A percentile compares a stretch with the other conserved stretches of the same genome.
Conservation (phyloP, 53 echinoderm and acorn worm species). For the Paracentrotus lividus region DNA sequence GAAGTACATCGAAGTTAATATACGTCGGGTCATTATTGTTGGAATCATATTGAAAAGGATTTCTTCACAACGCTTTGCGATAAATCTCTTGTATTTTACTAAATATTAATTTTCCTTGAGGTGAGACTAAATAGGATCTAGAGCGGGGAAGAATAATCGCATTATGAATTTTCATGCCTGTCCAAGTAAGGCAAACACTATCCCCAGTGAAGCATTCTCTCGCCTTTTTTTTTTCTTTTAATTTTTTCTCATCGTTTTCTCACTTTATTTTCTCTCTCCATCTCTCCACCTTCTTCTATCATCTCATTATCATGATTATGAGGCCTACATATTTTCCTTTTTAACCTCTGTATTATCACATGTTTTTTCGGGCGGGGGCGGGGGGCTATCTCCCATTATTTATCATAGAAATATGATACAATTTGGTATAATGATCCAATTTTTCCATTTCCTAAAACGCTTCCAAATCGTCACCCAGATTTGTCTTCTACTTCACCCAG, state of each 20-base stretch:
- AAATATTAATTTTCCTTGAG: neutral
- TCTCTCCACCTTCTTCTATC: neutral
- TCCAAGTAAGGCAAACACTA: conserved; percentile 46
- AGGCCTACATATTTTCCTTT: neutral
- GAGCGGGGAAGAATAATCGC: neutral
- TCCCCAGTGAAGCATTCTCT: neutral
- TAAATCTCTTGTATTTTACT: neutral
- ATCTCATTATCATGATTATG: neutral
- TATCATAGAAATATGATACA: too few relatives aligned
- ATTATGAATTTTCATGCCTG: conserved; percentile 48
- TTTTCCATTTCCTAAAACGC: too few relatives aligned
- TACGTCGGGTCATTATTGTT: neutral
- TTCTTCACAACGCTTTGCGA: neutral
- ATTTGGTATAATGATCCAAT: too few relatives aligned
- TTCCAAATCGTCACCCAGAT: too few relatives aligned
- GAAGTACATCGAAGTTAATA: neutral
- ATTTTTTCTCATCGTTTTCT: neutral
- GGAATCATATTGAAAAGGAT: neutral
- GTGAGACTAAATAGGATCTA: conserved; percentile 11
- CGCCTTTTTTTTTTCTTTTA: neutral
- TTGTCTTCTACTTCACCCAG: too few relatives aligned
- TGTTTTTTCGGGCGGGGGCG: too few relatives aligned
- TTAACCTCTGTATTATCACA: neutral
- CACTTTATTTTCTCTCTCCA: neutral
- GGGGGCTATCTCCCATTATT: too few relatives aligned